A percentile compares a stretch with the other conserved stretches of the same genome.
These are phyloP conservation scores for Marasmarcha lunaedactyla DNA, from an alignment of 2,888 invertebrate genomes.

Conservation along the genomic window DNA sequence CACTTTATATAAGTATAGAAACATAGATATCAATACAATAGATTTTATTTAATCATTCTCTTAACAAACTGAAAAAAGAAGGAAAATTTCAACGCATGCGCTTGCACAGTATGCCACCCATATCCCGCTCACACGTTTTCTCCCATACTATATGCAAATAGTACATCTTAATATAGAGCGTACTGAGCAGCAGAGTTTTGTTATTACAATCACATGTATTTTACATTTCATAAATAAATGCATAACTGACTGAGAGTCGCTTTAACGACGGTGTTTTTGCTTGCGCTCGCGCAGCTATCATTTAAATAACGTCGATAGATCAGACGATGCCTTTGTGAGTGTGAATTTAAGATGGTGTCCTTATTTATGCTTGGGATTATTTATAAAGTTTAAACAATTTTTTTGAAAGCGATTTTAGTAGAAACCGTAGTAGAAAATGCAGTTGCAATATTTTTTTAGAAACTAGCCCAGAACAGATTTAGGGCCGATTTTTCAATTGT, in stretches of 20 bases:
- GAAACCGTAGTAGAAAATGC: no score
- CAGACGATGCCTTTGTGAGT: constrained; percentile 20
- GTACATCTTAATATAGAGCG: constrained; percentile 69
- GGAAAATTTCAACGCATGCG: constrained; percentile 4
- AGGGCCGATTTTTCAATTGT: no score
- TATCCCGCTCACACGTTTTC: constrained; percentile 40
- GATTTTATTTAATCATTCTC: no score
- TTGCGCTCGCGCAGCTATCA: constrained; percentile 38
- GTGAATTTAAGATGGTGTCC: constrained; percentile 31
- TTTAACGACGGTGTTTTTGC: constrained; percentile 56
- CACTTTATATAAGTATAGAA: no score
- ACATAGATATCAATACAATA: no score
- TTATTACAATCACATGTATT: constrained; percentile 69
- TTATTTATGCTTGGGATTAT: constrained; percentile 4
- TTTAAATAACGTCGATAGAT: constrained; percentile 38
- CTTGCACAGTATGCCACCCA: constrained; percentile 25
- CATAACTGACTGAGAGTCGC: constrained; percentile 32
- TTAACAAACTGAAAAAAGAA: no score
- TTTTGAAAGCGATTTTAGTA: no score
- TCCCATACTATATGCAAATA: constrained; percentile 61
- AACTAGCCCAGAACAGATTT: no score
- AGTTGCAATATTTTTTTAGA: no score
- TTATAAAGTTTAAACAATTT: no score
- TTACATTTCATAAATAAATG: constrained; percentile 73
- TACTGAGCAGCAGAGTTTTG: constrained; percentile 55